Base-by-base conservation (phyloP, 1,140 invertebrate genomes). In the Himalopsyche phryganea region DNA sequence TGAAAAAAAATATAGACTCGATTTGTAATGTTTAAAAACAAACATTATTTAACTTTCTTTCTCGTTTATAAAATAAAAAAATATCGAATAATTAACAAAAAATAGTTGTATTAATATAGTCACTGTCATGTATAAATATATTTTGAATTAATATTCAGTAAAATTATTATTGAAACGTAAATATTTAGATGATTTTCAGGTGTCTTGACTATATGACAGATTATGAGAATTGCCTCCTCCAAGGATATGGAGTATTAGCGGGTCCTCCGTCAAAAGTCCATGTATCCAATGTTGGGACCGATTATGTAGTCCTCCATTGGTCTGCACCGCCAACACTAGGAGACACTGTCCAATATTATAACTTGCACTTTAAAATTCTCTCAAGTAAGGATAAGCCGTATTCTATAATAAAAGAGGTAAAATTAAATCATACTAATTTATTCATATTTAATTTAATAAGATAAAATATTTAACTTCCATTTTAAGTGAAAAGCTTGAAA, bases 241-340 rank as follows among this genome's bases (percentile, higher is more conserved):
- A 91, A 77, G 88, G 89, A 5, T 91, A 92, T 68, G 89, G 89
- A 1, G 89, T 91, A 0, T 76, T 92, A 1, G 86, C 90, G 0
- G 84, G 85, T 32, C 75, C 83, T 11, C 90, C 90, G 0, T 78
- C 77, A 0, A 73, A 79, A 45, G 72, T 91, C 1, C 81, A 83
- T 46, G 81, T 91, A 1, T 82, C 85, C 14, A 87, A 88, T 66
- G 81, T 90, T 38, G 83, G 87, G 58, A 81, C 83, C 1, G 83
- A 83, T 66, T 92, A 87, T 69, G 88, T 88, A 0, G 84, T 93
- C 28, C 68, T 92, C 0, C 86, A 88, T 63, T 93, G 90, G 90
- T 80, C 83, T 1, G 68, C 83, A n/a, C 90, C 90, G 0, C 81
- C 81, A 47, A 79, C 77, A 0, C 69, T 89, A 4, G 80, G 81